Evolutionary conservation across 2,113 vertebrate species (phyloP), one percentile per base, ranked within the genome.

Genomic region (Zapornia atra): DNA sequence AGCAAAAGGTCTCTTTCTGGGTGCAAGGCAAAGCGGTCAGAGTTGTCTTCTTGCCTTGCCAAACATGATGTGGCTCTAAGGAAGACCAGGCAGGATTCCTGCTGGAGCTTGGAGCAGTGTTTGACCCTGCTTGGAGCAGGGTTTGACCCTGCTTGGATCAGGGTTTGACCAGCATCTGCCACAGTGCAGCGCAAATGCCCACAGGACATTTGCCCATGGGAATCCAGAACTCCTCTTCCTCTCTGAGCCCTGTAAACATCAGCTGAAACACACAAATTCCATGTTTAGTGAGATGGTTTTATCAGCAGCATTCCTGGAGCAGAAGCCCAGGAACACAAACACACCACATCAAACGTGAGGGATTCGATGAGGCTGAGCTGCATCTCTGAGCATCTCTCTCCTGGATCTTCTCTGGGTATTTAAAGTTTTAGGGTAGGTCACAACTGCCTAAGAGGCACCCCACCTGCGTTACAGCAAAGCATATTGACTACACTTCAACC

Each of bases 281-380:
- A 36, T 56, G 90, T 77, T 92, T 86, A 92, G 94, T 20, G 83
- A 61, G 72, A 61, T 60, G 72, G 46, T 75, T 96, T 97, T 97
- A 97, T 97, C 97, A 97, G 94, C 82, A 96, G 16, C 94, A 96
- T 94, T 96, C 94, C 91, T 94, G 38, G 51, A 94, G 86, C 92
- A 96, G 88, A 94, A 96, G 82, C 53, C 86, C 92, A 94, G 88
- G 82, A 95, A 84, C 20, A 96, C 86, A 95, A 95, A 94, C 94
- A 96, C 71, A 59, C 81, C 79, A 86, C 93, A 96, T 90, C 91
- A 97, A 97, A 97, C 1, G 72, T 83, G 86, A 97, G 94, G 95
- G 96, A 97, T 97, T 95, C n/a, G 88, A 96, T 97, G 96, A 96
- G 72, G 72, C 72, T 33, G 61, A 71, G 40, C 87, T 90, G 63